A percentile compares a stretch with the other conserved stretches of the same genome.
These are phyloP conservation scores for Beroe forskalii DNA, from an alignment of 37 sponge, comb jelly and placozoan species.

Conservation along the genomic window DNA sequence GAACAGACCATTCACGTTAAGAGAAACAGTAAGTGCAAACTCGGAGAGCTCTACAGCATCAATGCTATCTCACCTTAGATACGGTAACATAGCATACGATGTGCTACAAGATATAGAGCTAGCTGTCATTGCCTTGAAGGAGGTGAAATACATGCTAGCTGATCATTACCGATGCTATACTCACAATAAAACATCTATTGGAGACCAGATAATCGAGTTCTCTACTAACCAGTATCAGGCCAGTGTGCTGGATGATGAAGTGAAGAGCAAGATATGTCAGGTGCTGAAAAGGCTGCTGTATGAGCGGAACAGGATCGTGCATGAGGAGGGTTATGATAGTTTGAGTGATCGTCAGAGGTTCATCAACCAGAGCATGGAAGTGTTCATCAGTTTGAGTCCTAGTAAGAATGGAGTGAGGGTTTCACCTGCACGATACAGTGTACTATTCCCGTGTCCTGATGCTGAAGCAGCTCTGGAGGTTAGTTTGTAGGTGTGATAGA, in stretches of 20 bases:
- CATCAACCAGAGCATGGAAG: slow-evolving; percentile 57
- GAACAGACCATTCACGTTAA: too few species aligned
- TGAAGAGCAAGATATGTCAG: neutral
- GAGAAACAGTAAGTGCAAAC: too few species aligned
- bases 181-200: neutral
- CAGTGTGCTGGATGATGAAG: neutral
- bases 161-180: neutral
- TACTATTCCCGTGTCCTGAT: slow-evolving; percentile 7
- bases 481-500: neutral
- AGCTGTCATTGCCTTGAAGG: slow-evolving; percentile 24
- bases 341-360: neutral
- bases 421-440: slow-evolving; percentile 26
- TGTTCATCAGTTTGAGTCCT: slow-evolving; percentile 12
- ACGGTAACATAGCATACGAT: slow-evolving; percentile 36
- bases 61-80: neutral
- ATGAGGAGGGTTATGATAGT: neutral
- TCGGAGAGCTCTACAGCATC: neutral
- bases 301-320: neutral
- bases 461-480: neutral
- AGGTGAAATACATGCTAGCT: neutral
- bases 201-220: slow-evolving; percentile 2
- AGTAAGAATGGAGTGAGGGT: neutral
- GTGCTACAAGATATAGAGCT: slow-evolving; percentile 41
- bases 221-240: neutral
- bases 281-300: neutral